phyloP scores from a whole-genome alignment of 2,888 invertebrate species.

The Ochlodes sylvanus region DNA sequence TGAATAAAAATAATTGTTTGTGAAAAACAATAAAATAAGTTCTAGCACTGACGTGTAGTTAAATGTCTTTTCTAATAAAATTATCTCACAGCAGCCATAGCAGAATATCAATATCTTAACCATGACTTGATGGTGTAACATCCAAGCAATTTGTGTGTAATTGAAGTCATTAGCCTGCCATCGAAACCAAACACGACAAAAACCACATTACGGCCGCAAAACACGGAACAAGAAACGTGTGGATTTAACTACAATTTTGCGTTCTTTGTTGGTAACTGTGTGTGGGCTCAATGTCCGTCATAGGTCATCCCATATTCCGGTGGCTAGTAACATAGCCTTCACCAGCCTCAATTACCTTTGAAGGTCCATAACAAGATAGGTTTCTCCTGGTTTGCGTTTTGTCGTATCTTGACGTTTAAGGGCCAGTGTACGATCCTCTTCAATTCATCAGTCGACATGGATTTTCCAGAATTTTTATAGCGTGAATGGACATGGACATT shows the following conservation, averaged over 20 bases:
- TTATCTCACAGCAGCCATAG: background rate
- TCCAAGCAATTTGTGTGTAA: constrained; percentile 19
- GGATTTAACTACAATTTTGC: background rate
- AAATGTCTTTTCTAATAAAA: background rate
- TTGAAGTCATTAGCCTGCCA: constrained; percentile 23
- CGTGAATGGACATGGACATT: no score
- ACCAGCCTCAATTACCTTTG: no score
- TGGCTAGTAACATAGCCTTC: no score
- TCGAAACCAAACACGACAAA: constrained; percentile 18
- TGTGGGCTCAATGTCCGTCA: constrained; percentile 18
- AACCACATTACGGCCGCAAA: constrained; percentile 19
- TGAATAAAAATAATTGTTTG: no score
- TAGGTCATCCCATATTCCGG: background rate
- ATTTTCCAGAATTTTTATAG: no score
- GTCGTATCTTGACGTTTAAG: no score
- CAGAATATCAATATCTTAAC: background rate
- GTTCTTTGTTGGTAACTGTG: background rate
- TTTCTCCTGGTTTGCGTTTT: no score
- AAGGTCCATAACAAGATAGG: no score
- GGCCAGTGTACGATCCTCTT: no score
- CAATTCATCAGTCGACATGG: no score
- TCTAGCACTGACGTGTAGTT: no score
- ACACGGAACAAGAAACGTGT: constrained; percentile 20
- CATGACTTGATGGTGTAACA: constrained; percentile 13
- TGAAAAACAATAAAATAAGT: no score